Percentiles rank a stretch among this genome's conserved stretches.
Evolutionary conservation across 1,140 invertebrate genomes (phyloP).

Genomic region (Hycleus cichorii): DNA sequence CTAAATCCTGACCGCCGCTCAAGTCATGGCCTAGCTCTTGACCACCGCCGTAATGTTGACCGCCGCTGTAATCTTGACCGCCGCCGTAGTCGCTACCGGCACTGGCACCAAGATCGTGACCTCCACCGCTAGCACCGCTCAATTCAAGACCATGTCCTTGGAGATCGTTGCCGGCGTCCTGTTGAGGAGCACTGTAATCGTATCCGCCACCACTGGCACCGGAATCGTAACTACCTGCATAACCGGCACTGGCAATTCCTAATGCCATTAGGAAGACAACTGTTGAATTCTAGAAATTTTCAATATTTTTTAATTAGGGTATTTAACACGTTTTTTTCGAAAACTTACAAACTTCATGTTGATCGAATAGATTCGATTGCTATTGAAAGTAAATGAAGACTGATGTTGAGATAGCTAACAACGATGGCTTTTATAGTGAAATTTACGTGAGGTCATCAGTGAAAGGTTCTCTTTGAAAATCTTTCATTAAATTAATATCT

Average conservation of each 20-base stretch:
- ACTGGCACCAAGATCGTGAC: background rate
- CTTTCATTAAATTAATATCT: no score
- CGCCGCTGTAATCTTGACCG: background rate
- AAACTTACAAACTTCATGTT: constrained; percentile 26
- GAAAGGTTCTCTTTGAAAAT: constrained; percentile 25
- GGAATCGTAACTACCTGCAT: constrained; percentile 21
- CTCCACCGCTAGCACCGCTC: constrained; percentile 3
- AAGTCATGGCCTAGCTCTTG: background rate
- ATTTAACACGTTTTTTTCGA: constrained; percentile 17
- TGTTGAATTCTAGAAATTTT: constrained; percentile 21
- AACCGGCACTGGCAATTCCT: constrained; percentile 24
- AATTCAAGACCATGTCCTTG: constrained; percentile 2
- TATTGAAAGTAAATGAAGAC: constrained; percentile 26
- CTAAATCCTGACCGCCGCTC: background rate
- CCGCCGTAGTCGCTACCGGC: no score
- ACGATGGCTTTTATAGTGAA: constrained; percentile 28
- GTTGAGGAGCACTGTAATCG: constrained; percentile 2
- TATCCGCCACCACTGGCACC: constrained; percentile 13
- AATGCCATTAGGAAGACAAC: constrained; percentile 27
- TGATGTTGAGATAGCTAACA: constrained; percentile 24
- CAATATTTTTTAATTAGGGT: background rate
- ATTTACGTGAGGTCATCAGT: constrained; percentile 27
- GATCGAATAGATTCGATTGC: constrained; percentile 5
- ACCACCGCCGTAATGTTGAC: background rate
- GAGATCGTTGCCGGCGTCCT: constrained; percentile 1